Evolutionary conservation across 2,888 invertebrate species (phyloP).

Genomic region (Petrolisthes cinctipes): DNA sequence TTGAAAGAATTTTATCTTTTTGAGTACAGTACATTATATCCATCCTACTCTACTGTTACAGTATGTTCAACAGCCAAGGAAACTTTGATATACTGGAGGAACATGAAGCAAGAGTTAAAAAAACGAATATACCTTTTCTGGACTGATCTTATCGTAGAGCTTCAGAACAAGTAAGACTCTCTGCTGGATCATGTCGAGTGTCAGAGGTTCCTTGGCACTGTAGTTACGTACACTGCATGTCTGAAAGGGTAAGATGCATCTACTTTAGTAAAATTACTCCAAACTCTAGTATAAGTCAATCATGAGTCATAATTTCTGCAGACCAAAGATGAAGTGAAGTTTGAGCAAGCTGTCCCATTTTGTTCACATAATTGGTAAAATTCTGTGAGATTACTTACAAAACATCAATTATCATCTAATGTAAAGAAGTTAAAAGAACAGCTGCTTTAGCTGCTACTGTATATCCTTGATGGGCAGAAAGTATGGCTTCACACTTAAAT

Average conservation of each 20-base stretch:
- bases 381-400: no score
- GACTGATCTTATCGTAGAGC: constrained; percentile 97
- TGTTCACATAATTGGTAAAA: no score
- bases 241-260: constrained; percentile 50
- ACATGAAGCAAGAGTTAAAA: neutral
- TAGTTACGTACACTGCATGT: constrained; percentile 62
- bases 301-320: no score
- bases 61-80: neutral
- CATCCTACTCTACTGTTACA: neutral
- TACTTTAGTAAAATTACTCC: neutral
- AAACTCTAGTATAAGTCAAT: no score
- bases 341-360: no score
- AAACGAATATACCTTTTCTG: constrained; percentile 83
- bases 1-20: neutral
- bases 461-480: no score
- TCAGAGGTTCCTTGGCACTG: constrained; percentile 78
- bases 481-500: no score
- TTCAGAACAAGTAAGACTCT: constrained; percentile 94
- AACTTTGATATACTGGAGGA: constrained; percentile 10
- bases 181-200: constrained; percentile 85
- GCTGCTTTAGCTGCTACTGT: no score
- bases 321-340: no score
- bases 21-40: neutral
- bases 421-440: no score
- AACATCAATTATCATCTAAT: no score